phyloP scores from a whole-genome alignment of 2,797 vertebrate species.

The Sebastes kiyomatsui region DNA sequence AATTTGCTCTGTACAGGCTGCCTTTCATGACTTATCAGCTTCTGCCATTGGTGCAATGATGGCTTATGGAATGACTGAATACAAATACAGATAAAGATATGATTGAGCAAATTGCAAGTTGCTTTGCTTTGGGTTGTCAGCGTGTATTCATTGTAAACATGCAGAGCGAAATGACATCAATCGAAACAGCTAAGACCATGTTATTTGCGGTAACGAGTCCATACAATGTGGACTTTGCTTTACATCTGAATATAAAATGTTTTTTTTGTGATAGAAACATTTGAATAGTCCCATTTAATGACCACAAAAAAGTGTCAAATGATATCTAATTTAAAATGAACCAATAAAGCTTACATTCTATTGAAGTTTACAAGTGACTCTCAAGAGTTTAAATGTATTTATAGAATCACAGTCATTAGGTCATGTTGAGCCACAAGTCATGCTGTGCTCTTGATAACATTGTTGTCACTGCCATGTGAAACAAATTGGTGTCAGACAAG shows the following conservation, averaged over 20 bases:
- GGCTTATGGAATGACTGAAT: constrained; percentile 40
- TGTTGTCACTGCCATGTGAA: background rate
- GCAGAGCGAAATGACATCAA: constrained; percentile 3
- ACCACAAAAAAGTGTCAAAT: too few relatives aligned
- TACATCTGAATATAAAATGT: background rate
- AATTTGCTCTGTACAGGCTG: constrained; percentile 47
- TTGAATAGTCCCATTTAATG: background rate
- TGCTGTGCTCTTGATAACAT: background rate
- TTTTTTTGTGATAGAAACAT: background rate
- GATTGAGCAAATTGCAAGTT: constrained; percentile 18
- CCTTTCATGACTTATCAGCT: constrained; percentile 49
- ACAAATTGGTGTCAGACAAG: background rate
- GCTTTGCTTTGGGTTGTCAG: constrained; percentile 6
- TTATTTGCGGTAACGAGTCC: background rate
- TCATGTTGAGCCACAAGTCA: background rate
- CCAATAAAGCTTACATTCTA: background rate
- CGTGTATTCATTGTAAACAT: constrained; percentile 20
- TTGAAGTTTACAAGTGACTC: background rate
- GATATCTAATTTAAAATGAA: background rate
- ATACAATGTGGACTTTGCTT: background rate
- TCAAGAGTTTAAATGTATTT: background rate
- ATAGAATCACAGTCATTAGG: background rate
- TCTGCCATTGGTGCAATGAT: constrained; percentile 29
- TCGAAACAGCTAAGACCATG: background rate
- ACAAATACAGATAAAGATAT: constrained; percentile 40